These are phyloP conservation scores for Thalassophryne amazonica DNA, from an alignment of 2,797 vertebrate species.

Conservation along the genomic window DNA sequence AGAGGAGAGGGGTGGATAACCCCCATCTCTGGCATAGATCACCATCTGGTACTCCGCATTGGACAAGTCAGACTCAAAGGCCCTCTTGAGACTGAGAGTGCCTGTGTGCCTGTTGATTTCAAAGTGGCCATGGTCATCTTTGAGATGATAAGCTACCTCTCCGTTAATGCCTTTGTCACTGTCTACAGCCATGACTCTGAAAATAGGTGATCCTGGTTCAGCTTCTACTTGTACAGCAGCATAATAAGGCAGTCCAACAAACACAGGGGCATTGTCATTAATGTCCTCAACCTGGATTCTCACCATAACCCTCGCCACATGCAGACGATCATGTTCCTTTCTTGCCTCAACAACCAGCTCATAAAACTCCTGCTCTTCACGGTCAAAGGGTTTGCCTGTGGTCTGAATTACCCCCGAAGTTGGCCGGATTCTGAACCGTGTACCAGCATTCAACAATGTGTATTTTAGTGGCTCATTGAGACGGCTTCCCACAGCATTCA, in stretches of 20 bases:
- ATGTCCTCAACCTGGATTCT: constrained; percentile 90
- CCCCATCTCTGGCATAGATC: constrained; percentile 88
- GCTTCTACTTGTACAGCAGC: constrained; percentile 95
- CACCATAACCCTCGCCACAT: constrained; percentile 91
- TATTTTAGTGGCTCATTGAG: constrained; percentile 95
- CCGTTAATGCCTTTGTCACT: constrained; percentile 92
- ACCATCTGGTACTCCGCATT: constrained; percentile 92
- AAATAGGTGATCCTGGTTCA: constrained; percentile 88
- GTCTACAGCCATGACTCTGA: constrained; percentile 90
- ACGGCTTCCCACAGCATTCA: constrained; percentile 90
- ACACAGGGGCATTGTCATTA: constrained; percentile 92
- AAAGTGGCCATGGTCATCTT: constrained; percentile 92
- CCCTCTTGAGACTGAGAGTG: constrained; percentile 84
- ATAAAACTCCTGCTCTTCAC: constrained; percentile 92
- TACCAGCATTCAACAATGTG: constrained; percentile 89
- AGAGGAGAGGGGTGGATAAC: constrained; percentile 85
- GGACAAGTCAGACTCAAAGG: constrained; percentile 94
- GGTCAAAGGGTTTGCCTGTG: constrained; percentile 89
- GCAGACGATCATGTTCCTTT: constrained; percentile 87
- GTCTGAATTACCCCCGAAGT: constrained; percentile 96
- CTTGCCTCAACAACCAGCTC: constrained; percentile 93
- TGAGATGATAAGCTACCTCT: constrained; percentile 88
- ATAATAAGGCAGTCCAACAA: constrained; percentile 95
- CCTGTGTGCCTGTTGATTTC: constrained; percentile 88
- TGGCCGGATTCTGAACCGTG: constrained; percentile 88